phyloP scores from a whole-genome alignment of 2,888 invertebrate species.

The Hermaeophaga mercurialis region DNA sequence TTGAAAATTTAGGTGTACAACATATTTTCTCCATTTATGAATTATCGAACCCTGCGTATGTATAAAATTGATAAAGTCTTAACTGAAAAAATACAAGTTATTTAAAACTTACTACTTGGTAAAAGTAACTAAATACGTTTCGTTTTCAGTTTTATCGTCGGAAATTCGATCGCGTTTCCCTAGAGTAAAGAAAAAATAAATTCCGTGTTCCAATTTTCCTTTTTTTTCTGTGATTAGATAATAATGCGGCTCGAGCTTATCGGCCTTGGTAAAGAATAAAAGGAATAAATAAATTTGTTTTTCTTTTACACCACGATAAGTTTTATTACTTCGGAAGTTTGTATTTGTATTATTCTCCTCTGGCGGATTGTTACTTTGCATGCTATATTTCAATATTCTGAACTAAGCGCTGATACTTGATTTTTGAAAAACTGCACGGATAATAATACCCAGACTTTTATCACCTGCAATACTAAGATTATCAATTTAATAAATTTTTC shows the following conservation, averaged over 20 bases:
- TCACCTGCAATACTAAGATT: too few species aligned
- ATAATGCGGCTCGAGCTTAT: slow-evolving; percentile 16
- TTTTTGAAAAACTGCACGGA: too few species aligned
- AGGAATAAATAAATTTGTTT: slow-evolving; percentile 12
- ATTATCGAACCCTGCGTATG: too few species aligned
- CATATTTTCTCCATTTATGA: too few species aligned
- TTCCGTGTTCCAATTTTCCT: slow-evolving; percentile 12
- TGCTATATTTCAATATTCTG: slow-evolving; percentile 15
- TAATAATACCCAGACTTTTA: too few species aligned
- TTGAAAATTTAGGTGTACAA: too few species aligned
- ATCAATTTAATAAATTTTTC: too few species aligned
- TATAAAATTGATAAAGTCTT: too few species aligned
- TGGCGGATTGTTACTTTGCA: slow-evolving; percentile 24
- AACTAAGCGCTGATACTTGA: not conserved
- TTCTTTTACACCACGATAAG: slow-evolving; percentile 16
- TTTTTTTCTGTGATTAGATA: slow-evolving; percentile 16
- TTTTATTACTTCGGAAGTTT: slow-evolving; percentile 19
- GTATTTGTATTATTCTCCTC: slow-evolving; percentile 20
- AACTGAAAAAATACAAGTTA: too few species aligned
- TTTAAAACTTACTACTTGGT: too few species aligned
- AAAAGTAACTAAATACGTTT: not conserved
- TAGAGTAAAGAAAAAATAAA: slow-evolving; percentile 9
- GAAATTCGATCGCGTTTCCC: slow-evolving; percentile 4
- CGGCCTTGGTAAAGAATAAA: slow-evolving; percentile 10
- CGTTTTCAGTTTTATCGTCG: not conserved